phyloP scores from a whole-genome alignment of 2,888 invertebrate species.

The Morpho helenor region DNA sequence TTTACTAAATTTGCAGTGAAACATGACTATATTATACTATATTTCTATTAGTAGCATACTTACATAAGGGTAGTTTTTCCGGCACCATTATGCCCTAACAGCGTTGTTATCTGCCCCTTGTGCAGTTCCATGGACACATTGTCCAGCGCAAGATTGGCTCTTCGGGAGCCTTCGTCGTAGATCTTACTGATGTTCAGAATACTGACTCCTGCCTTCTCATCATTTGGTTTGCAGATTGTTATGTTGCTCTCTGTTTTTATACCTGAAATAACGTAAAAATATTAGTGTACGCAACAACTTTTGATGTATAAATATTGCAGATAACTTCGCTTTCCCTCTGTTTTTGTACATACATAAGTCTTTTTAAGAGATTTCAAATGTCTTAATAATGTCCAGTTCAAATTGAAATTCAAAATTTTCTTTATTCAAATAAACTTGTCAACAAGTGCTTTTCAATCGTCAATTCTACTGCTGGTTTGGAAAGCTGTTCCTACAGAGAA shows the following conservation, averaged over 20 bases:
- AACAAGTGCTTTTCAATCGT: too few species aligned
- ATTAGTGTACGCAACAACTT: too few species aligned
- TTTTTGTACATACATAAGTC: too few species aligned
- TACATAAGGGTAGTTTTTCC: constrained; percentile 96
- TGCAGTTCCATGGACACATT: constrained; percentile 89
- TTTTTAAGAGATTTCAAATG: too few species aligned
- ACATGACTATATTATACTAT: too few species aligned
- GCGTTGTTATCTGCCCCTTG: constrained; percentile 90
- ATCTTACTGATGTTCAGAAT: constrained; percentile 85
- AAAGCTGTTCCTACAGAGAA: too few species aligned
- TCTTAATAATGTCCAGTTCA: too few species aligned
- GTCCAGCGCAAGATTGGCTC: constrained; percentile 82
- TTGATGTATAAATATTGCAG: too few species aligned
- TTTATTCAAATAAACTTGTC: too few species aligned
- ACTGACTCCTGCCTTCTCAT: constrained; percentile 84
- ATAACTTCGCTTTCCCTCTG: neutral
- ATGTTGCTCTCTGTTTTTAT: constrained; percentile 50
- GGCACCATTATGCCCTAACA: constrained; percentile 94
- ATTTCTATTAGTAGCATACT: constrained; percentile 49
- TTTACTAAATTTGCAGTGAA: too few species aligned
- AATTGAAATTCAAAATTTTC: too few species aligned
- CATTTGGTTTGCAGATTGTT: constrained; percentile 39
- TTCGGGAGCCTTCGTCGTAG: constrained; percentile 61
- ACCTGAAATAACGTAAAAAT: constrained; percentile 35
- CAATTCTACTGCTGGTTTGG: too few species aligned